Evolutionary conservation across 92 coral and sea anemone genomes (phyloP).

Genomic region (Porites evermanni): DNA sequence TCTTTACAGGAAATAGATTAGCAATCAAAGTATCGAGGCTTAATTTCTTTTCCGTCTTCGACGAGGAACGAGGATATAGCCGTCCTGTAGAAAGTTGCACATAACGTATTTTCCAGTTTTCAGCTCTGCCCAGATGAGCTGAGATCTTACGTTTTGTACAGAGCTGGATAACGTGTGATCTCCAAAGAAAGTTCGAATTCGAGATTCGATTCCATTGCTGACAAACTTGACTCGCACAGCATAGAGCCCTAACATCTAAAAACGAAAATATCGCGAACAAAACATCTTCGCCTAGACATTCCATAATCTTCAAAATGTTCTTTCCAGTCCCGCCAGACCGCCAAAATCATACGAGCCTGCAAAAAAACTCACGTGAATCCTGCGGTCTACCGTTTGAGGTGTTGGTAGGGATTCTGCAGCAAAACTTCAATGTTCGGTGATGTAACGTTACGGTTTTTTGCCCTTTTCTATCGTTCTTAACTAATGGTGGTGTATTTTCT

Average conservation of each 20-base stretch:
- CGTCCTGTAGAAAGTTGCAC: conserved; percentile 64
- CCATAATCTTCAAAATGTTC: conserved; percentile 32
- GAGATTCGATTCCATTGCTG: conserved; percentile 67
- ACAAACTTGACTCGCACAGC: conserved; percentile 66
- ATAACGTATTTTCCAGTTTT: conserved; percentile 68
- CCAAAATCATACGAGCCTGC: conserved; percentile 46
- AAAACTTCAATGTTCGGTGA: not conserved
- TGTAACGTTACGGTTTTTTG: not conserved
- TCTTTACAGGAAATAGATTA: conserved; percentile 45
- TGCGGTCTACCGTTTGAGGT: conserved; percentile 39
- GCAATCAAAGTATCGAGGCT: conserved; percentile 52
- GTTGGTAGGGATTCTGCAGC: conserved; percentile 20
- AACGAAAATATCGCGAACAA: conserved; percentile 73
- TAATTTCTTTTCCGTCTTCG: conserved; percentile 40
- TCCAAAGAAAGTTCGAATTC: conserved; percentile 64
- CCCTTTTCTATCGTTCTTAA: not conserved
- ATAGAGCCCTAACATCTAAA: conserved; percentile 60
- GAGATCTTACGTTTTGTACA: conserved; percentile 62
- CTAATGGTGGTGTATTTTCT: conserved; percentile 38
- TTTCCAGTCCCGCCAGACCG: conserved; percentile 8
- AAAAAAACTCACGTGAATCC: conserved; percentile 15
- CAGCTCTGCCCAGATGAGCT: conserved; percentile 76
- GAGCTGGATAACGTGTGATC: conserved; percentile 49
- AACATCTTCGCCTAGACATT: conserved; percentile 53
- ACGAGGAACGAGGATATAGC: conserved; percentile 51